These are phyloP conservation scores for Erpobdella octoculata DNA, from an alignment of 2,888 invertebrate species.

Conservation along the genomic window DNA sequence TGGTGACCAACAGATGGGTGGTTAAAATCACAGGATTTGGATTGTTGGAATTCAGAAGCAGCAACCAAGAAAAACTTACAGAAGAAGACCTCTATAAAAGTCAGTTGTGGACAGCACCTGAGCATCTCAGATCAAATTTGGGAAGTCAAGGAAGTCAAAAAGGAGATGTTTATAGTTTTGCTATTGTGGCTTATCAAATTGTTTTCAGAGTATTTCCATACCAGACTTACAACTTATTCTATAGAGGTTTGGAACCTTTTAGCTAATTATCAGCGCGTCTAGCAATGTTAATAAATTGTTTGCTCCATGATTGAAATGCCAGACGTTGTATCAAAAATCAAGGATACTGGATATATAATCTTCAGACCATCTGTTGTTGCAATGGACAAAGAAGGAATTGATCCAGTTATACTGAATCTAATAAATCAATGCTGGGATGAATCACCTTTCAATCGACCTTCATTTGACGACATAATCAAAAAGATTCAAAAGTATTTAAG, in stretches of 20 bases:
- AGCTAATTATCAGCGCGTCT: neutral
- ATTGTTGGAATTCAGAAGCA: neutral
- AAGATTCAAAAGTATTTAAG: neutral
- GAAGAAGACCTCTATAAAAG: neutral
- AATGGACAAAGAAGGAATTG: neutral
- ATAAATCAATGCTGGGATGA: conserved; percentile 23
- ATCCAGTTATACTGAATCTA: conserved; percentile 6
- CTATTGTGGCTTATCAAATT: conserved; percentile 6
- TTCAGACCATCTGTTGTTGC: conserved; percentile 15
- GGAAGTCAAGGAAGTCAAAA: neutral
- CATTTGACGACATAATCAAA: conserved; percentile 21
- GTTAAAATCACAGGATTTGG: conserved; percentile 3
- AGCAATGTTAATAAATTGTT: neutral
- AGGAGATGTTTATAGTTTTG: conserved; percentile 12
- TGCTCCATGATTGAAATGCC: neutral
- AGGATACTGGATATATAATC: neutral
- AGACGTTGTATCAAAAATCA: neutral
- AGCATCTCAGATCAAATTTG: neutral
- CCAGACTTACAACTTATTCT: conserved; percentile 2
- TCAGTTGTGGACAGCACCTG: conserved; percentile 17
- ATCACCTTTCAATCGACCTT: conserved; percentile 3
- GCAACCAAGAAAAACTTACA: neutral
- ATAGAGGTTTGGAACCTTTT: neutral
- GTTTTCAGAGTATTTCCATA: conserved; percentile 13
- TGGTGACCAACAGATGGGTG: neutral